Base-by-base conservation (phyloP, 2,113 vertebrate genomes). In the Hucho hucho region DNA sequence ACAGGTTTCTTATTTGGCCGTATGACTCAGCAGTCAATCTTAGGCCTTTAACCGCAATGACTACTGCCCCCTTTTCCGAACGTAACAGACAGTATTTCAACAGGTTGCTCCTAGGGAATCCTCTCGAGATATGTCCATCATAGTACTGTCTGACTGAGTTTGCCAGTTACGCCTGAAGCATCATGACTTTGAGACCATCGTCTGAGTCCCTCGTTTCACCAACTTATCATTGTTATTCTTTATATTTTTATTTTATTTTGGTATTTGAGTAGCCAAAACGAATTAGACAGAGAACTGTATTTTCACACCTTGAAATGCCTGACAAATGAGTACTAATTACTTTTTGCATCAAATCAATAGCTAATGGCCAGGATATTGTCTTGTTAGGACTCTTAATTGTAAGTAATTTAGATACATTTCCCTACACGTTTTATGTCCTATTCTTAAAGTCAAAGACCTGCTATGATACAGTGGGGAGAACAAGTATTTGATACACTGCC, bases 51-150 rank as follows among this genome's bases (percentile, higher is more conserved):
- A 56, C 56, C 47, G 49, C 68, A 32, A 65, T 81, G 73, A 84
- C 79, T 76, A 73, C n/a, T 43, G 69, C 66, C 77, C 65, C 29
- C 16, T 11, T 63, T 46, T 26, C 37, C 0, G 37, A 37, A 37
- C 75, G 43, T 37, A 18, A 72, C 12, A 64, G 43, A 71, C 28
- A 29, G 47, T 74, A 43, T 63, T 46, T 22, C 63, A 74, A 65
- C 56, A 73, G 56, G 58, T 78, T 64, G 73, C 71, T 49, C 53
- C 1, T 26, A 53, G 63, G 77, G 76, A 79, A 75, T 81, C 64
- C 79, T 63, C 77, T 74, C 43, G 65, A 63, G 74, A 77, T 75
- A 69, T 84, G 83, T 70, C 83, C 79, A 65, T 82, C 80, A 84
- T 9, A 43, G 37, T 77, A 70, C 66, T 77, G 47, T 28, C 29